Evolutionary conservation across 2,888 invertebrate species (phyloP), one percentile per base, ranked within the genome.

Genomic region (Andrena bicolor): DNA sequence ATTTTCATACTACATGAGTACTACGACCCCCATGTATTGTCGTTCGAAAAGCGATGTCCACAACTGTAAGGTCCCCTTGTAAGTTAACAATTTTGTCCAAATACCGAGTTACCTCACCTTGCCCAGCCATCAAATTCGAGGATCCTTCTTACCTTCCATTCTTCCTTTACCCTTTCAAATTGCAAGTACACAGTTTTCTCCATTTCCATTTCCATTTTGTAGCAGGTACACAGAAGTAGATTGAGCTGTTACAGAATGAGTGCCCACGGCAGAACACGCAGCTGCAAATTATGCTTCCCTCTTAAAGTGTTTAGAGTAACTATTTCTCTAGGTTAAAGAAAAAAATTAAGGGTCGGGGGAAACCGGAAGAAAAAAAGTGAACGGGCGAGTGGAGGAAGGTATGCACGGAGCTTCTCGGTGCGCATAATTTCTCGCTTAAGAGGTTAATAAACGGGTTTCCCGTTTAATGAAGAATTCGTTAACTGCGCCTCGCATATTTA

Each of bases 361-460:
- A 20, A 23, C 2, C 2, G 4, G 26, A 28, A 51, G 7, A 41
- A 30, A 16, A 16, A 58, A 41, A 58, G 41, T 35, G 23, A n/a
- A 28, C 10, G 32, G 13, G 35, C 2, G 10, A 60, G 49, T 16
- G 13, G 51, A 20, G 35, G 58, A n/a, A 30, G 16, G 58, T 51
- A 32, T 53, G 51, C 76, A 13, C 65, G 76, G 76, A 26, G 51
- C n/a, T 41, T 66, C 51, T 48, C 30, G 49, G 28, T 28, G 75
- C 77, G 60, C 60, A 53, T 77, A 77, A 77, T 75, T 76, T 66
- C 66, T 53, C 76, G 77, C 65, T 76, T 76, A 77, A 77, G 60
- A 13, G 77, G 76, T 77, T 60, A 30, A 63, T 48, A 51, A 66
- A 77, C 76, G 77, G 35, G 76, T 65, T 75, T 13, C 23, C 58